phyloP scores from a whole-genome alignment of 2,888 invertebrate genomes.

The Bombylius major region DNA sequence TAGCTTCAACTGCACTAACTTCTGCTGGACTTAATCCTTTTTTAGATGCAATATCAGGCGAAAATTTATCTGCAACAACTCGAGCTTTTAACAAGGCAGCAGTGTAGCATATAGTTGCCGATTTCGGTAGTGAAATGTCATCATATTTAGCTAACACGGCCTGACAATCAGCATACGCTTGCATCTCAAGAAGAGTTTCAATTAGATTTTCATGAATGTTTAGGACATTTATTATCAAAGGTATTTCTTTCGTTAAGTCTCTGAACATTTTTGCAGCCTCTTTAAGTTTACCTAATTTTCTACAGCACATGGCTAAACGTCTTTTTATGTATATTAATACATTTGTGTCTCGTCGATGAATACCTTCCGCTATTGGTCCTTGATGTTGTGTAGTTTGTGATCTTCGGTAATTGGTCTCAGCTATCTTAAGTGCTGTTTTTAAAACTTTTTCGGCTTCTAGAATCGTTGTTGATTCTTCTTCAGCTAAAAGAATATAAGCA shows the following conservation, averaged over 20 bases:
- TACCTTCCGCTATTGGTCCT: conserved; percentile 56
- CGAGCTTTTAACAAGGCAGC: conserved; percentile 87
- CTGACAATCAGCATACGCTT: conserved; percentile 93
- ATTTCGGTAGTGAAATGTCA: conserved; percentile 87
- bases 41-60: conserved; percentile 71
- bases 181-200: conserved; percentile 88
- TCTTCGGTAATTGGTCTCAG: conserved; percentile 64
- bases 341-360: conserved; percentile 80
- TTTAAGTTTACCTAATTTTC: conserved; percentile 84
- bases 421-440: conserved; percentile 70
- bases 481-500: conserved; percentile 87
- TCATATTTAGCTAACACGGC: conserved; percentile 82
- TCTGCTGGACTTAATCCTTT: conserved; percentile 75
- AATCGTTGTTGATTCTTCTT: conserved; percentile 92
- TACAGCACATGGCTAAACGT: conserved; percentile 92
- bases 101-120: conserved; percentile 90
- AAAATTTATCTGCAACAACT: conserved; percentile 80
- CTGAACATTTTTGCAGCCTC: conserved; percentile 95
- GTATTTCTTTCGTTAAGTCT: conserved; percentile 91
- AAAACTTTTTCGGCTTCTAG: conserved; percentile 73
- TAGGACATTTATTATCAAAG: conserved; percentile 85
- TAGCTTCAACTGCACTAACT: conserved; percentile 85
- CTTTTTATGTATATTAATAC: conserved; percentile 89
- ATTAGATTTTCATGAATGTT: conserved; percentile 94
- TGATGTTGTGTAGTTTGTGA: conserved; percentile 73